These are phyloP conservation scores for Centropus unirufus DNA, from an alignment of 2,113 vertebrate species.

Conservation along the genomic window DNA sequence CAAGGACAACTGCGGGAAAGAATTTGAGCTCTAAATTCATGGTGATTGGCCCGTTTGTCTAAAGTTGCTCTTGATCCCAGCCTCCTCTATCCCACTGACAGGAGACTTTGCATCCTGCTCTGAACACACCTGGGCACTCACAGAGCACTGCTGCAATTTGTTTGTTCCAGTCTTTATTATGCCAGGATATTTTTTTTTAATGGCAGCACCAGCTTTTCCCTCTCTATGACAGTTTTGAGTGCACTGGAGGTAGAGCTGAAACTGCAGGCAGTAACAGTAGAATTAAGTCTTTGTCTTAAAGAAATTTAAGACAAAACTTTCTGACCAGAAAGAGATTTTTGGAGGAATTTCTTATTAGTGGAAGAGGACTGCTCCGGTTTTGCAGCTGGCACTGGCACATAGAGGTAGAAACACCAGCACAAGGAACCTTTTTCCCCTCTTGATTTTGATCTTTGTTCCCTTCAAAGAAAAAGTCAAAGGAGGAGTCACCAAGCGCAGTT, in stretches of 20 bases:
- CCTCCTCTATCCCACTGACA: background rate
- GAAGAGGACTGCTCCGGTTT: background rate
- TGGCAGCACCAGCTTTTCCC: background rate
- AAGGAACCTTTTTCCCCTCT: background rate
- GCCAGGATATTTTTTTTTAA: background rate
- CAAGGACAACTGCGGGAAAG: background rate
- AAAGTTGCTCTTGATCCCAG: background rate
- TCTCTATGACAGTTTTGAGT: background rate
- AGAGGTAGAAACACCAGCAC: background rate
- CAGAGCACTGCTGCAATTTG: background rate
- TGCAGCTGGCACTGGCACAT: background rate
- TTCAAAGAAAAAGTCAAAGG: background rate
- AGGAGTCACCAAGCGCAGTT: background rate
- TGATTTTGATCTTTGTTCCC: background rate
- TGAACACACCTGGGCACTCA: background rate
- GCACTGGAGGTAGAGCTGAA: background rate
- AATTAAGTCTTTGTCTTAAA: conserved; percentile 40
- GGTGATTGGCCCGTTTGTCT: background rate
- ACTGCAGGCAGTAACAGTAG: background rate
- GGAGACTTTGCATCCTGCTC: background rate
- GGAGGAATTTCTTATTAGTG: conserved; percentile 21
- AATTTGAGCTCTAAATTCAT: background rate
- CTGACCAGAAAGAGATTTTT: background rate
- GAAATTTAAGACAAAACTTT: conserved; percentile 36
- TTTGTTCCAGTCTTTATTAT: background rate